phyloP scores from a whole-genome alignment of 2,888 invertebrate genomes.

The Drosophila kokeensis region DNA sequence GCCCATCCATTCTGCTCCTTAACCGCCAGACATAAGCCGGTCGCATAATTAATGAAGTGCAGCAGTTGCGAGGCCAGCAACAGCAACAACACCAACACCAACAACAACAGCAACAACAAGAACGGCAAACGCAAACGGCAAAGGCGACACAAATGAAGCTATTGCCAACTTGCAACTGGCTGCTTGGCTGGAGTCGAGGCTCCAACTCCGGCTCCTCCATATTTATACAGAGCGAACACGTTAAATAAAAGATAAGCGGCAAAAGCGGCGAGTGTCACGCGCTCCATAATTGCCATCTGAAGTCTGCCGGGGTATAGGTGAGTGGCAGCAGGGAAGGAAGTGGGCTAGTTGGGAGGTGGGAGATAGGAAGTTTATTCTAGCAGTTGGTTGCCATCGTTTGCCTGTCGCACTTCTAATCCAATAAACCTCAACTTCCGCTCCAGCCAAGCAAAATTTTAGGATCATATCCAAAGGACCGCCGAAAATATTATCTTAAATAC shows the following conservation, averaged over 20 bases:
- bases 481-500: constrained; percentile 21
- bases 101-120: constrained; percentile 7
- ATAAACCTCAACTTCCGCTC: constrained; percentile 60
- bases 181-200: constrained; percentile 25
- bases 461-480: constrained; percentile 18
- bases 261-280: constrained; percentile 71
- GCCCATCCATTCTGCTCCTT: constrained; percentile 68
- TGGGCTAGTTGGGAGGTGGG: background rate
- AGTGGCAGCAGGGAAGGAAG: background rate
- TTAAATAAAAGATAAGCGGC: constrained; percentile 78
- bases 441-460: constrained; percentile 10
- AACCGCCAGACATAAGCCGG: constrained; percentile 38
- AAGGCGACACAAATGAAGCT: constrained; percentile 73
- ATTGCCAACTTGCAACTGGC: constrained; percentile 51
- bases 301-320: background rate
- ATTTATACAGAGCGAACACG: constrained; percentile 79
- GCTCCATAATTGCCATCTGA: constrained; percentile 58
- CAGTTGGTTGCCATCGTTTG: background rate
- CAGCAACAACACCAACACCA: constrained; percentile 25
- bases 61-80: constrained; percentile 55
- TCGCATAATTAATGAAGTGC: constrained; percentile 80
- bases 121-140: constrained; percentile 12
- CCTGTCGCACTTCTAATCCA: constrained; percentile 53
- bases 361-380: constrained; percentile 20
- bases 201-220: constrained; percentile 61